Conservation (phyloP, 1,140 invertebrate genomes). For the Cotesia glomerata region DNA sequence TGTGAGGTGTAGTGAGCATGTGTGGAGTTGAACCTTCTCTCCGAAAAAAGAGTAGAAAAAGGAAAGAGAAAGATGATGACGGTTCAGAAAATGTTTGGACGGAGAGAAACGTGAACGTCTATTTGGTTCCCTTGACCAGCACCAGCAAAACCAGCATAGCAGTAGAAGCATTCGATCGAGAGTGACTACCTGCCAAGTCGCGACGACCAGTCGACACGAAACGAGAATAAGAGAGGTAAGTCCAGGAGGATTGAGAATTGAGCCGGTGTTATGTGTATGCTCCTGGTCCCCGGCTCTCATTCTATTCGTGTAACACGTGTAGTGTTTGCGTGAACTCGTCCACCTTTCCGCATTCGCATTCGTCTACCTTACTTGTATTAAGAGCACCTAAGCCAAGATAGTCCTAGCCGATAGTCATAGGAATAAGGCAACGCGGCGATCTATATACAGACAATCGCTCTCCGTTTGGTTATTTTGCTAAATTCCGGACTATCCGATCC, state of each 20-base stretch:
- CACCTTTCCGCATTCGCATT: slow-evolving; percentile 20
- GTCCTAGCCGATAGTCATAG: neutral
- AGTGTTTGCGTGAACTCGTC: slow-evolving; percentile 60
- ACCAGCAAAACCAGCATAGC: too few species aligned
- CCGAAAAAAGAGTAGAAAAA: neutral
- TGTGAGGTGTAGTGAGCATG: slow-evolving; percentile 38
- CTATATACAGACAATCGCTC: slow-evolving; percentile 51
- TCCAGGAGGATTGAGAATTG: neutral
- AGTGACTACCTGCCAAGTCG: slow-evolving; percentile 39
- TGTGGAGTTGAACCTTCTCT: neutral
- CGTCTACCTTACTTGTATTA: neutral
- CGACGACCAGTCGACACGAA: slow-evolving; percentile 33
- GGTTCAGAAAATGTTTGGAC: neutral
- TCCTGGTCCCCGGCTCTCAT: slow-evolving; percentile 43
- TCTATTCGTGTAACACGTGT: slow-evolving; percentile 58
- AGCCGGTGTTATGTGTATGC: too few species aligned
- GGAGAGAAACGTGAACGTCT: neutral
- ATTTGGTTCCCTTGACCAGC: neutral
- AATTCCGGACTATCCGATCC: neutral
- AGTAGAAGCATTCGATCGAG: slow-evolving; percentile 26
- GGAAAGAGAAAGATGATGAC: slow-evolving; percentile 6
- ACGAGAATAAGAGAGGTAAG: slow-evolving; percentile 23
- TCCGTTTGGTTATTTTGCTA: neutral
- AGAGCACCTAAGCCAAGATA: neutral
- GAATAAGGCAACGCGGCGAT: slow-evolving; percentile 44